Conservation (phyloP, 1,140 invertebrate species). For the Scaptomyza montana region DNA sequence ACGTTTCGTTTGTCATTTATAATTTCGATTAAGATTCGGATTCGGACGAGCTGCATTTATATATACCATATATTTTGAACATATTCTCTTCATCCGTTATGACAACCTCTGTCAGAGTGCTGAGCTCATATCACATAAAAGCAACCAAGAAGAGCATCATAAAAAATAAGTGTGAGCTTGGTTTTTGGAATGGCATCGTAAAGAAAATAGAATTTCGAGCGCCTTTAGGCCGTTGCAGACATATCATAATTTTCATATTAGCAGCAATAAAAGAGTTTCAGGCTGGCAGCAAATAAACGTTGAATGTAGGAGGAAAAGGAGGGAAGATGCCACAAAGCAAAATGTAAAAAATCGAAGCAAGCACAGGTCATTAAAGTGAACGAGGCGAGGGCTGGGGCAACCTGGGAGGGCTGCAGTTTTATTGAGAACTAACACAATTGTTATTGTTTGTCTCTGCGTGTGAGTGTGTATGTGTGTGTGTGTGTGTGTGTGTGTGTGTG, state of each 20-base stretch:
- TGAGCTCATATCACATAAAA: no score
- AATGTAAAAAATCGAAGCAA: constrained; percentile 72
- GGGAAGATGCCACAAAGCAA: constrained; percentile 46
- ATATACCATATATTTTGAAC: no score
- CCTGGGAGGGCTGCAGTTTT: background rate
- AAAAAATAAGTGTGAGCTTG: no score
- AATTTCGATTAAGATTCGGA: no score
- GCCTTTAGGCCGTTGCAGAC: constrained; percentile 40
- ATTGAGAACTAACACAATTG: constrained; percentile 25
- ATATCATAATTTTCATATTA: constrained; percentile 76
- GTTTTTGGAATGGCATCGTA: constrained; percentile 23
- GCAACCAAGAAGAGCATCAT: background rate
- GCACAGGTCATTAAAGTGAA: constrained; percentile 72
- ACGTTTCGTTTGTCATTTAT: no score
- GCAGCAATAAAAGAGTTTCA: constrained; percentile 61
- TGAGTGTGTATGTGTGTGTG: no score
- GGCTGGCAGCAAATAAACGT: constrained; percentile 23
- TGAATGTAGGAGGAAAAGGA: background rate
- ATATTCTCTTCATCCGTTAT: no score
- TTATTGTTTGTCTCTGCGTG: constrained; percentile 25
- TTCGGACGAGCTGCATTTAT: no score
- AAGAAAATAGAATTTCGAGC: constrained; percentile 48
- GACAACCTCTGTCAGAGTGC: no score
- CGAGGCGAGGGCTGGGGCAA: background rate
- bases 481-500: constrained; percentile 30